Evolutionary conservation across 2,113 vertebrate genomes (phyloP).

Genomic region (Poeciliopsis prolifica): DNA sequence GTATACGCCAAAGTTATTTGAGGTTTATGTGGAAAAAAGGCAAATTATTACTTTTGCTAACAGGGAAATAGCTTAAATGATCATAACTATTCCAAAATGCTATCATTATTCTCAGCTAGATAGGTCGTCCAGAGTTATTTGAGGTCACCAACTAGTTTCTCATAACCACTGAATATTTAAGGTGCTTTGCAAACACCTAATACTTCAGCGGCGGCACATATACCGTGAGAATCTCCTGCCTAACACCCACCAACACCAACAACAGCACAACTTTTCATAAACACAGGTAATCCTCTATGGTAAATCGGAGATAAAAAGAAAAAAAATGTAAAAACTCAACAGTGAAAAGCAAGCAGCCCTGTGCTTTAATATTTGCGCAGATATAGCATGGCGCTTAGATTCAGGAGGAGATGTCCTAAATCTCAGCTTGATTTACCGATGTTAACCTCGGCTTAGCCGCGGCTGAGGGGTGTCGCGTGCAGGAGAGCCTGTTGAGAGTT

Average conservation of each 20-base stretch:
- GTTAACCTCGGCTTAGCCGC: conserved; percentile 79
- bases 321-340: conserved; percentile 29
- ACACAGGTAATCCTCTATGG: conserved; percentile 75
- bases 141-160: background rate
- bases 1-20: background rate
- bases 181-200: background rate
- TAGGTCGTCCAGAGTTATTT: background rate
- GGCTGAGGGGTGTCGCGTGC: conserved; percentile 64
- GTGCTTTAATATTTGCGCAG: conserved; percentile 58
- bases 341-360: background rate
- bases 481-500: conserved; percentile 81
- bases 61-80: background rate
- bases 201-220: background rate
- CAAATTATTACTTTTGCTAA: background rate
- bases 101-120: background rate
- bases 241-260: background rate
- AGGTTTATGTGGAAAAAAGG: background rate
- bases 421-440: conserved; percentile 75
- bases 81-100: too few species aligned
- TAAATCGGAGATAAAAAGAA: conserved; percentile 49
- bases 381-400: conserved; percentile 62
- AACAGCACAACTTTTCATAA: conserved; percentile 8
- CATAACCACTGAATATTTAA: background rate
- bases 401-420: conserved; percentile 73
- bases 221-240: too few species aligned